Evolutionary conservation across 2,113 vertebrate species (phyloP), one percentile per base, ranked within the genome.

Genomic region (Megaptera novaeangliae): DNA sequence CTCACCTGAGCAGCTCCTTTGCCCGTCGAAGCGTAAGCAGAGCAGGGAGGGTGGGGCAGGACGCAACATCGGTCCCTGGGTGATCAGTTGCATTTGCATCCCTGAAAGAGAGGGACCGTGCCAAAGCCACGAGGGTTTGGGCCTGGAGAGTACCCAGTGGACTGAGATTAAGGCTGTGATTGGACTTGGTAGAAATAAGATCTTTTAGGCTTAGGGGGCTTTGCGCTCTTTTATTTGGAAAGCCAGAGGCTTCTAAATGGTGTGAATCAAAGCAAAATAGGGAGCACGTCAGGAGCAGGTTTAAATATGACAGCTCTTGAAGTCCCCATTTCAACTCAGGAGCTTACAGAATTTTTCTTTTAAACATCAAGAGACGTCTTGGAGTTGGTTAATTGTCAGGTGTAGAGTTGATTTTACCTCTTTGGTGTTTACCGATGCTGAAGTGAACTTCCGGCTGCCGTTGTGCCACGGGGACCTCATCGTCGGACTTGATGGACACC

Each of bases 201-300:
- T 94, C 89, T 97, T 89, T 90, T 18, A 25, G 83, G 90, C 92
- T 98, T 96, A 92, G 14, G 5, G 86, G 90, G 94, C 97, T 94
- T 97, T 96, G 39, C 3, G 3, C 83, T 92, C 88, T 96, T 97
- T 93, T 96, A 87, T 95, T 98, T 96, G 95, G 90, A 97, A 95
- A 97, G 95, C 92, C 89, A 63, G 95, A 95, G 88, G 5, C 95
- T 72, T 3, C 95, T 81, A 96, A 96, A 84, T 0, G 12, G 39
- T 81, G 68, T 57, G 92, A 92, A 15, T 97, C 95, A 86, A 97
- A 98, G 96, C 13, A 29, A 80, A 94, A 36, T 0, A 84, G 89
- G 96, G 78, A 59, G 61, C 84, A 14, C 1, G 0, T 84, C 95
- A n/a, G 93, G 84, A 78, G 74, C 85, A 64, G 25, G 20, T 97